Percentiles rank a stretch among this genome's conserved stretches.
Evolutionary conservation across 2,113 vertebrate genomes (phyloP).

Genomic region (Xerus inauris): DNA sequence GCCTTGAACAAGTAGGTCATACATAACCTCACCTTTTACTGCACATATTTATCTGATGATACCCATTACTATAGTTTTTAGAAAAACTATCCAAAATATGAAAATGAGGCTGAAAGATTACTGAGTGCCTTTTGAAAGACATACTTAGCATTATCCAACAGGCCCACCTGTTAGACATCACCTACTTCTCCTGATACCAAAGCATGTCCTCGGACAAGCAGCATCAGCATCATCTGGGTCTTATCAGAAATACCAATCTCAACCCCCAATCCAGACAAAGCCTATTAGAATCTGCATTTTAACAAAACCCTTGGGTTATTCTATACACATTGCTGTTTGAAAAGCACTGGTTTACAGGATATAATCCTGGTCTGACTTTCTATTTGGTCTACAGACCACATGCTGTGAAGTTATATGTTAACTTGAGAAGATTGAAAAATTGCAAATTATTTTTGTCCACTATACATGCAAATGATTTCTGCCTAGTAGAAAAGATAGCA

Average conservation of each 20-base stretch:
- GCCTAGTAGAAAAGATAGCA: not conserved
- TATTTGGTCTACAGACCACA: not conserved
- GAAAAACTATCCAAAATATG: not conserved
- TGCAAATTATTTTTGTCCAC: constrained; percentile 22
- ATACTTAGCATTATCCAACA: not conserved
- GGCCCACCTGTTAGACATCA: not conserved
- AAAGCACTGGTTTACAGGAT: not conserved
- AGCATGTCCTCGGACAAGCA: not conserved
- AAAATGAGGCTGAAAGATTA: not conserved
- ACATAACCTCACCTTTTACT: not conserved
- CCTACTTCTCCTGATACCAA: not conserved
- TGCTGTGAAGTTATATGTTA: not conserved
- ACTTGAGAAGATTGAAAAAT: not conserved
- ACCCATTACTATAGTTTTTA: not conserved
- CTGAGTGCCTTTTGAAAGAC: not conserved
- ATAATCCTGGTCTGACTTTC: not conserved
- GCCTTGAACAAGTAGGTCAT: not conserved
- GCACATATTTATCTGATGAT: not conserved
- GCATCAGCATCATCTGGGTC: not conserved
- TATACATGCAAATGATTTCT: not conserved
- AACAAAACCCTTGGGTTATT: not conserved
- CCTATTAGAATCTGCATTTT: not conserved
- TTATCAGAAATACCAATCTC: not conserved
- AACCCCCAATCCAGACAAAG: not conserved
- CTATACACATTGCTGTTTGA: not conserved